Percentiles rank a stretch among this genome's conserved stretches.
Evolutionary conservation across 2,888 invertebrate genomes (phyloP).

Genomic region (Cheilosia soror): DNA sequence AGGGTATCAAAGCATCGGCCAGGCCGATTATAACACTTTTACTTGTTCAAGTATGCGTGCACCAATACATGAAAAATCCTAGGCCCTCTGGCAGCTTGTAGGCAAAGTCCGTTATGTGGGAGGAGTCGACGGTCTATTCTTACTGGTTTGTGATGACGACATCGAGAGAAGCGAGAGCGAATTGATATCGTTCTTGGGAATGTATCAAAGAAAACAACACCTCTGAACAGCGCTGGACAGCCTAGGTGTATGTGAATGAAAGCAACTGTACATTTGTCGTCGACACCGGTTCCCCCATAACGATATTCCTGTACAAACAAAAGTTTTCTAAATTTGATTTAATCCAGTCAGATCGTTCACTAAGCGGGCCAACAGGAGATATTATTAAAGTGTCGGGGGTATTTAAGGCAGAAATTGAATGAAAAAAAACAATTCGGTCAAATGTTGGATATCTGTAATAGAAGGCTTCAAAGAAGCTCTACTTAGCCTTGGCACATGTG

Average conservation of each 20-base stretch:
- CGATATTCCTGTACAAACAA: not conserved
- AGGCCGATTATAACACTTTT: too few relatives aligned
- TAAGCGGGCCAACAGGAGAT: conserved; percentile 25
- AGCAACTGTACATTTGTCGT: conserved; percentile 12
- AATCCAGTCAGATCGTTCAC: conserved; percentile 2
- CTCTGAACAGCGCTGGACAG: conserved; percentile 9
- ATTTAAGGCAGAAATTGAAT: conserved; percentile 2
- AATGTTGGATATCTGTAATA: not conserved
- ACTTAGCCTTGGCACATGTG: conserved; percentile 1
- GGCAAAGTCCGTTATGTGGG: too few relatives aligned
- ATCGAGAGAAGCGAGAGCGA: not conserved
- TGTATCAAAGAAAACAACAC: not conserved
- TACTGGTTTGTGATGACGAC: too few relatives aligned
- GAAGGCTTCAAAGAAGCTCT: conserved; percentile 12
- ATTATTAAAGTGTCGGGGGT: conserved; percentile 18
- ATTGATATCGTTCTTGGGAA: conserved; percentile 10
- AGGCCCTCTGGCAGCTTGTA: too few relatives aligned
- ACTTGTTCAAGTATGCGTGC: too few relatives aligned
- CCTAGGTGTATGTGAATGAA: conserved; percentile 14
- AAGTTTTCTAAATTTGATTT: conserved; percentile 20
- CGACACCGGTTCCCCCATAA: conserved; percentile 23
- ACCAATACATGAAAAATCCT: too few relatives aligned
- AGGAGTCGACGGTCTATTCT: too few relatives aligned
- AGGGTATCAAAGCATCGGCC: too few relatives aligned
- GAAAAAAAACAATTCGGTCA: too few relatives aligned